Conservation (phyloP, 2,888 invertebrate genomes). For the Mesochorus sp. region DNA sequence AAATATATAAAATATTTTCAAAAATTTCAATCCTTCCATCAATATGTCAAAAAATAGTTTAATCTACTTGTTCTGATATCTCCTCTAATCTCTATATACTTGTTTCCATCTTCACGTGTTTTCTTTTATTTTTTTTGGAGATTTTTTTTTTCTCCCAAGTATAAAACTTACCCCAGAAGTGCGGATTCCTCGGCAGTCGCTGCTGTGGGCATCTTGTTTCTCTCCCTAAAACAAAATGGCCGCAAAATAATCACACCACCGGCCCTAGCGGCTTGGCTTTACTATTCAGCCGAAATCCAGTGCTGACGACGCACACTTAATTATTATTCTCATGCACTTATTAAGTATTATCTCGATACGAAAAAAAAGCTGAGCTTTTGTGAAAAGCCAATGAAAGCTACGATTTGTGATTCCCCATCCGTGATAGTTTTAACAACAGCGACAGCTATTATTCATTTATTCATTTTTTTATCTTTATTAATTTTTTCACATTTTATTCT, state of each 20-base stretch:
- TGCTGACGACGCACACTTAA: conserved; percentile 31
- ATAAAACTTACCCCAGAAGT: conserved; percentile 90
- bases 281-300: conserved; percentile 55
- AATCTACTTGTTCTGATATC: conserved; percentile 28
- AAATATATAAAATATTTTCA: neutral
- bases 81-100: conserved; percentile 8
- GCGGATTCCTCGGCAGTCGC: conserved; percentile 92
- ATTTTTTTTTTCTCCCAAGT: conserved; percentile 1
- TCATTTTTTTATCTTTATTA: too few species aligned
- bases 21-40: conserved; percentile 26
- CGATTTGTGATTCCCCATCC: conserved; percentile 15
- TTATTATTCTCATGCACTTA: conserved; percentile 44
- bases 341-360: conserved; percentile 12
- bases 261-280: conserved; percentile 71
- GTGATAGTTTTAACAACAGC: too few species aligned
- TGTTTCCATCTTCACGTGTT: neutral
- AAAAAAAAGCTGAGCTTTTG: conserved; percentile 13
- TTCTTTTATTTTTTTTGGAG: neutral
- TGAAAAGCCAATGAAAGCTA: conserved; percentile 41
- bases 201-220: conserved; percentile 87
- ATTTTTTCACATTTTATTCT: neutral
- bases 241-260: conserved; percentile 79
- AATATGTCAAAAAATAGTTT: conserved; percentile 1
- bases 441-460: too few species aligned
- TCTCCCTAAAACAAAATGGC: conserved; percentile 81